Conservation (phyloP, 2,797 vertebrate species). For the Ptychobarbus kaznakovi region DNA sequence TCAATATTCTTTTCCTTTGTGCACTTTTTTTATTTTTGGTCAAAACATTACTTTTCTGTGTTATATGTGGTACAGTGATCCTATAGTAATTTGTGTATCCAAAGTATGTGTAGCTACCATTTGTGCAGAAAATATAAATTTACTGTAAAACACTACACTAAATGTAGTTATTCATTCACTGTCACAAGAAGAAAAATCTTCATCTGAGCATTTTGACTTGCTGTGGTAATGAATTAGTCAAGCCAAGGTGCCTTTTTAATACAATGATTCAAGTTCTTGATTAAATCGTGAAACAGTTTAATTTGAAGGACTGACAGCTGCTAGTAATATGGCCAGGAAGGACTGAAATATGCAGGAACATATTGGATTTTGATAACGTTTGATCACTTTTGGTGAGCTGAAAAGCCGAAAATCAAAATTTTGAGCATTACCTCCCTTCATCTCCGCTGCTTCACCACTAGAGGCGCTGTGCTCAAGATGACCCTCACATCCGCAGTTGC, state of each 20-base stretch:
- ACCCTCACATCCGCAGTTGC: neutral
- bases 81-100: too few species aligned
- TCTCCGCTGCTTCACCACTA: constrained; percentile 39
- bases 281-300: neutral
- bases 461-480: constrained; percentile 36
- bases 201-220: neutral
- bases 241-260: neutral
- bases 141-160: neutral
- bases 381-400: neutral
- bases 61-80: neutral
- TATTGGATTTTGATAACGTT: neutral
- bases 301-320: neutral
- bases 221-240: neutral
- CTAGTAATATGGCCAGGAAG: neutral
- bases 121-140: neutral
- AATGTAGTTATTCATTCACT: neutral
- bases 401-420: neutral
- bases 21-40: neutral
- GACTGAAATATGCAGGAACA: neutral
- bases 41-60: neutral
- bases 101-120: neutral
- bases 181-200: neutral
- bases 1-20: neutral
- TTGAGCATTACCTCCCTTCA: constrained; percentile 8
- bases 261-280: neutral